Conservation (phyloP, 2,888 invertebrate genomes). For the Boloria selene region DNA sequence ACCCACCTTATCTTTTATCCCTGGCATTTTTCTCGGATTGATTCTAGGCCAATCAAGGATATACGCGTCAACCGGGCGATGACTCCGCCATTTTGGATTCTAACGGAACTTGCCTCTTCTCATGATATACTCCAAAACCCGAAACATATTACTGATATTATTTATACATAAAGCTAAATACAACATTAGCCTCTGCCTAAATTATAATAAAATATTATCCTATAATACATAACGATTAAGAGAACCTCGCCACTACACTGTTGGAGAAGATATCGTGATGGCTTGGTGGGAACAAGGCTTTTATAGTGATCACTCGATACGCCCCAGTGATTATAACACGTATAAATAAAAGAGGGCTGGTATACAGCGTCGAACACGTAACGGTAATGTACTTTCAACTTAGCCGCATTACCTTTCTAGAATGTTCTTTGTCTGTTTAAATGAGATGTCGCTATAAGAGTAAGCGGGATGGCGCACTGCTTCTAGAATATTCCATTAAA, state of each 20-base stretch:
- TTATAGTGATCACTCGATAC: constrained; percentile 50
- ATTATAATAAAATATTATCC: constrained; percentile 24
- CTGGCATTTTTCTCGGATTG: constrained; percentile 30
- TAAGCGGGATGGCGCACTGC: constrained; percentile 33
- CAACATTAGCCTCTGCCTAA: constrained; percentile 40
- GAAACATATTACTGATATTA: constrained; percentile 19
- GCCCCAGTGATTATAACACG: constrained; percentile 41
- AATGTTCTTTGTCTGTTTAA: constrained; percentile 48
- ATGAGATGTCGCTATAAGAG: constrained; percentile 44
- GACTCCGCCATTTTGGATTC: constrained; percentile 64
- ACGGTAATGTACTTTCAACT: constrained; percentile 24
- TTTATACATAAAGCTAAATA: constrained; percentile 11
- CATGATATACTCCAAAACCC: constrained; percentile 31
- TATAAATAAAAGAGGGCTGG: constrained; percentile 25
- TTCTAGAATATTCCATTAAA: constrained; percentile 47
- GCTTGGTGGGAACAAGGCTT: constrained; percentile 43
- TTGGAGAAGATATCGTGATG: constrained; percentile 53
- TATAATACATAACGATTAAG: constrained; percentile 25
- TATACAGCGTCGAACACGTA: constrained; percentile 7
- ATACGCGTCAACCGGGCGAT: constrained; percentile 61
- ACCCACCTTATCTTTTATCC: constrained; percentile 57
- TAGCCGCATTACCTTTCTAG: constrained; percentile 53
- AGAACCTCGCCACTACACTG: constrained; percentile 58
- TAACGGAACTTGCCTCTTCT: constrained; percentile 52
- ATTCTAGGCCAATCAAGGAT: constrained; percentile 32